phyloP scores from a whole-genome alignment of 2,888 invertebrate genomes.

The Drosophila helvetica region DNA sequence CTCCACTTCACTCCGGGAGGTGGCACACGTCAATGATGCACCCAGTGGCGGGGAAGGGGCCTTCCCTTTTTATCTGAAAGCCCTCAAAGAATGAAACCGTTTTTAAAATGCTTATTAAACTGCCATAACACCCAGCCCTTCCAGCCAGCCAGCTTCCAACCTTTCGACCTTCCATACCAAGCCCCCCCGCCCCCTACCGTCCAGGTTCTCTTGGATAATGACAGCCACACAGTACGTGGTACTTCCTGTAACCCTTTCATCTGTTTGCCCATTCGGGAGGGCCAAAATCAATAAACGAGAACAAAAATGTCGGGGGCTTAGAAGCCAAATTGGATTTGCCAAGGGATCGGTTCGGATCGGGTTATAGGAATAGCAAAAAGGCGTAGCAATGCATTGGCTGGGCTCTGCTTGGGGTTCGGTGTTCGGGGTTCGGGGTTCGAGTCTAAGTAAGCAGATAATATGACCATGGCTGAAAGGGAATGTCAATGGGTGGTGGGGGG shows the following conservation, averaged over 20 bases:
- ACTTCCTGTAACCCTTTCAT: background rate
- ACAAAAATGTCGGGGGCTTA: constrained; percentile 71
- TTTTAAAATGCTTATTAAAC: constrained; percentile 38
- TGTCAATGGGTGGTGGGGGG: background rate
- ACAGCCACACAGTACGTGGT: constrained; percentile 22
- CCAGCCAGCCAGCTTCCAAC: no score
- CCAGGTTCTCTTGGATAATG: constrained; percentile 21
- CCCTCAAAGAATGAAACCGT: constrained; percentile 13
- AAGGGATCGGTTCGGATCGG: constrained; percentile 4
- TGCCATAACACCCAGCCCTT: constrained; percentile 10
- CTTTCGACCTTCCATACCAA: no score
- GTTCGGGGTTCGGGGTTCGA: constrained; percentile 3
- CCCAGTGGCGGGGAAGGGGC: background rate
- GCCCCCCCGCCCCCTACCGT: no score
- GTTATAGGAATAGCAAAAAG: constrained; percentile 37
- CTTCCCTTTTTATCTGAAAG: background rate
- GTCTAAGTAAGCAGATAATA: constrained; percentile 63
- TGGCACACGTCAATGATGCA: constrained; percentile 4
- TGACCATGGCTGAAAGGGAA: constrained; percentile 55
- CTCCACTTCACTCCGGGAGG: background rate
- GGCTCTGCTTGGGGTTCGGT: background rate
- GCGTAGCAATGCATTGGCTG: background rate
- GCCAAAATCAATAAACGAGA: constrained; percentile 74
- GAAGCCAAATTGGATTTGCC: constrained; percentile 77
- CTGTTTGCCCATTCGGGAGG: constrained; percentile 15